phyloP scores from a whole-genome alignment of 2,888 invertebrate species.

The Chaitophorus viminalis region DNA sequence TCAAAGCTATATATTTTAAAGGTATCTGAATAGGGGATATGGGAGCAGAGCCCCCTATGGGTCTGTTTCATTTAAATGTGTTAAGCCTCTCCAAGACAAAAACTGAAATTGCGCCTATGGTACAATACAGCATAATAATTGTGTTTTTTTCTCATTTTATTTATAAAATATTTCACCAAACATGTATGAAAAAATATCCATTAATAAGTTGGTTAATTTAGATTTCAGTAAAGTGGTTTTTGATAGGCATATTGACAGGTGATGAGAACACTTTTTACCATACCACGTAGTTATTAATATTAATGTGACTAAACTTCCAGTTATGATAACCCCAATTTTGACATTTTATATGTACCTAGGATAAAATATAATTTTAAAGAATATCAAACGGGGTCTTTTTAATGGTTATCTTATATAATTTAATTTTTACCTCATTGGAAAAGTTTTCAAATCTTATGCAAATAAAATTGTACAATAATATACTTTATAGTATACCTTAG shows the following conservation, averaged over 20 bases:
- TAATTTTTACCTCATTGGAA: background rate
- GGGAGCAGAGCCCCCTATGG: too few relatives aligned
- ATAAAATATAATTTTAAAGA: constrained; percentile 20
- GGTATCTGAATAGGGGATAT: too few relatives aligned
- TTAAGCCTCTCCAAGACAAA: too few relatives aligned
- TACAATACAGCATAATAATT: background rate
- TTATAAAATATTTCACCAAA: background rate
- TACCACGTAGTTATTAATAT: constrained; percentile 25
- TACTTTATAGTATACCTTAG: too few relatives aligned
- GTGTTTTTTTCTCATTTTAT: background rate
- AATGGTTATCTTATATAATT: background rate
- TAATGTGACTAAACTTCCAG: constrained; percentile 23
- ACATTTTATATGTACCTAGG: constrained; percentile 4
- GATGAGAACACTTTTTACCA: constrained; percentile 36
- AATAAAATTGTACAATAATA: background rate
- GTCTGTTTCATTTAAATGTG: too few relatives aligned
- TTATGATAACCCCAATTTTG: constrained; percentile 33
- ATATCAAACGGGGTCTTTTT: background rate
- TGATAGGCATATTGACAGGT: constrained; percentile 32
- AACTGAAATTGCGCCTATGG: too few relatives aligned
- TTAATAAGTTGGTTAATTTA: constrained; percentile 33
- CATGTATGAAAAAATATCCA: constrained; percentile 3
- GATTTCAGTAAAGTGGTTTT: constrained; percentile 44
- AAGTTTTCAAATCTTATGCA: background rate
- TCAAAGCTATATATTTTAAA: too few relatives aligned